Base-by-base conservation (phyloP, 2,888 invertebrate genomes). In the Strigamia crassipes region DNA sequence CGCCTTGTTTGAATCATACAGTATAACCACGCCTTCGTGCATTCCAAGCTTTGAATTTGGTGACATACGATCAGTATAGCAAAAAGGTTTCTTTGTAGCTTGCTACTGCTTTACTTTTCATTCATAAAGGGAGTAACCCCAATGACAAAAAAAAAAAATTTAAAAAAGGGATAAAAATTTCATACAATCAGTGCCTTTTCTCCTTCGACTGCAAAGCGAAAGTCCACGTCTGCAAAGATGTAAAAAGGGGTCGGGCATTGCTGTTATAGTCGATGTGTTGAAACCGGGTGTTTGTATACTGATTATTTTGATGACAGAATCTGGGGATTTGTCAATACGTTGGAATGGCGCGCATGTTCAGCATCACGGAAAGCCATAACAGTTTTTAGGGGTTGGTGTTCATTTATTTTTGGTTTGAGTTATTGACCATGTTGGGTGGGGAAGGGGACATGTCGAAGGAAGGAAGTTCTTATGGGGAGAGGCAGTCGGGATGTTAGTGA, bases 351-450 rank as follows among this genome's bases (percentile, higher is more conserved):
- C n/a, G 73, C 23, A 73, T 73, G 73, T 73, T 73, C n/a, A 73
- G n/a, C 73, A n/a, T 73, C 73, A 73, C 8, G 27, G 2, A 73
- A 27, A 18, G 3, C 56, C n/a, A 18, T 18, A 56, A 56, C 56
- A 18, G 73, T 15, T 31, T 73, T 73, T 73, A 4, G n/a, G 73
- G 73, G 31, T 31, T 73, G 73, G 73, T 73, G 73, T 27, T 73
- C 23, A 73, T 73, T 73, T 73, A 73, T 73, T 31, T 73, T 73
- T 73, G 15, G 31, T 31, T 73, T 73, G 73, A 73, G 73, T 73
- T 73, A 73, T 73, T 73, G 73, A 73, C 73, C 73, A 73, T 13
- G 73, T 73, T 73, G 73, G 66, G 66, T 66, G 66, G 66, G 66
- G 23, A 73, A 27, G 73, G 73, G 31, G n/a, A 73, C 73, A 73